Conservation (phyloP, 2,797 vertebrate species). For the Characodon lateralis region DNA sequence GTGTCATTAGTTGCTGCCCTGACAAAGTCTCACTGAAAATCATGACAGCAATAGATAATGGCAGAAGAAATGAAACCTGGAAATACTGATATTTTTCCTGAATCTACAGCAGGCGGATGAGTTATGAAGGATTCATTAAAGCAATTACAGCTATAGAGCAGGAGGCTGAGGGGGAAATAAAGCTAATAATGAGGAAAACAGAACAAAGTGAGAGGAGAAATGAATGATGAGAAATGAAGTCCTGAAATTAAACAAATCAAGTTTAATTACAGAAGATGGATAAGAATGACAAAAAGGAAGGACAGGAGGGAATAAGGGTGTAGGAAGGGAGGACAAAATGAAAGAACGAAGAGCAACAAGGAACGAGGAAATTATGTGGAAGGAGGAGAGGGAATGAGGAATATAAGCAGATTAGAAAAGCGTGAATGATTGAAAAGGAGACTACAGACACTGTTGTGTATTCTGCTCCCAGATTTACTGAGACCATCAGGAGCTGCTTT, state of each 20-base stretch:
- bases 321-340: not conserved
- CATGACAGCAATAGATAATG: too few species aligned
- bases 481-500: conserved; percentile 2
- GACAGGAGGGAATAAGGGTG: not conserved
- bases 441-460: conserved; percentile 10
- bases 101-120: too few species aligned
- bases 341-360: not conserved
- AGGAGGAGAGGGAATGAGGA: not conserved
- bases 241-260: not conserved
- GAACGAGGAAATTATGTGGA: not conserved
- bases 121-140: too few species aligned
- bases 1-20: too few species aligned
- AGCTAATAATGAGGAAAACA: too few species aligned
- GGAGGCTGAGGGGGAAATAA: too few species aligned
- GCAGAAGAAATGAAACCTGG: too few species aligned
- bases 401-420: not conserved
- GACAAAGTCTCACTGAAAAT: too few species aligned
- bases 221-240: not conserved
- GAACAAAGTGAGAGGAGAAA: too few species aligned
- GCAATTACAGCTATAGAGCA: too few species aligned
- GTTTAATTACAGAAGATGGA: not conserved
- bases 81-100: too few species aligned
- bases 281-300: not conserved
- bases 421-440: conserved; percentile 54
- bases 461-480: conserved; percentile 30